Base-by-base conservation (phyloP, 2,113 vertebrate species). In the Hylia prasina region DNA sequence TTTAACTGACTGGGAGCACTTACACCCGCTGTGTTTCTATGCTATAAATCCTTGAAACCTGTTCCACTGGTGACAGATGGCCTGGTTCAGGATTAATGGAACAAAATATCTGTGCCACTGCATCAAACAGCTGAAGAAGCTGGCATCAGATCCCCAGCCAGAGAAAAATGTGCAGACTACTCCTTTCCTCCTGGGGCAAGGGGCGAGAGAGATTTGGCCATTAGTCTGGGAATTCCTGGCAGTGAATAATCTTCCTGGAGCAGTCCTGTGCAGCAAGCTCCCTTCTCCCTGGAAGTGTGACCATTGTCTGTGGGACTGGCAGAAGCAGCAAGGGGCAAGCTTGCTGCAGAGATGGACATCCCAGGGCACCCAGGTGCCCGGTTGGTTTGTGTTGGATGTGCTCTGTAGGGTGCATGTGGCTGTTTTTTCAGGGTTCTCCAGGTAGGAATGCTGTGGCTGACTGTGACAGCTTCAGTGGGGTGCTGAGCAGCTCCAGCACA, bases 11-110 rank as follows among this genome's bases (percentile, higher is more conserved):
- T 20, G 25, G 53, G 40, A 77, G 47, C 48, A 47, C 71, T 82
- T 70, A 57, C 22, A 50, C 15, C 21, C 8, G 1, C 50, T 54
- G 27, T 28, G 15, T 66, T 90, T 89, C 64, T 40, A 9, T 40
- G 68, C 47, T 86, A 66, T 79, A 91, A 89, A 85, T 93, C 87
- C 78, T 82, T 79, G 64, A 95, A 96, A 95, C 87, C 85, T 77
- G 56, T 93, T 93, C 63, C 47, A 66, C 40, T 80, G 63, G 27
- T 88, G 94, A 90, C 91, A 96, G 84, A 80, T 94, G 91, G 93
- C 37, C 83, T 82, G 50, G 66, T 89, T 86, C 30, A 35, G 89
- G 87, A 87, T 94, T 95, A 91, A 91, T 66, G 63, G 94, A 79
- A 95, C 45, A 58, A 80, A 91, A 4, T 91, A 82, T 76, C 93